Conservation (phyloP, 1,140 invertebrate species). For the Philotrypesis tridentata region DNA sequence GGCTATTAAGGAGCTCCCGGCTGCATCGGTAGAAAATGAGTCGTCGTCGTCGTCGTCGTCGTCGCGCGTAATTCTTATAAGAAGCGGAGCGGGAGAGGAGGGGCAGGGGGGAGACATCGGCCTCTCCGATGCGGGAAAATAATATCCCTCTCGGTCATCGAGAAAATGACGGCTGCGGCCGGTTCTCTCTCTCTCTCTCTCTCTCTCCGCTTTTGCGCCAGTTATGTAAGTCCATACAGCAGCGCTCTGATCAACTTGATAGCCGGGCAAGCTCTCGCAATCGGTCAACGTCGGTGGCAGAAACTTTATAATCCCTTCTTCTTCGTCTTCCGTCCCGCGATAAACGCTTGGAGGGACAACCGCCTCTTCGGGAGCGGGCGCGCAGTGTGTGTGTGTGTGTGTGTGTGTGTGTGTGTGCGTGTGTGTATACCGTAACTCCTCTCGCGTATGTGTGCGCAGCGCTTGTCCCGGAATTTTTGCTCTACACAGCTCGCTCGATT, state of each 20-base stretch:
- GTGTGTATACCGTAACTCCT: conserved; percentile 14
- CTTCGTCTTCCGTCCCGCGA: not conserved
- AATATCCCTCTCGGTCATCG: not conserved
- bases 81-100: not conserved
- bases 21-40: conserved; percentile 6
- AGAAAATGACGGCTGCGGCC: conserved; percentile 18
- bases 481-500: not conserved
- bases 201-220: not conserved
- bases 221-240: conserved; percentile 27
- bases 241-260: conserved; percentile 11
- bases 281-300: conserved; percentile 51
- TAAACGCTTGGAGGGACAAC: conserved; percentile 6
- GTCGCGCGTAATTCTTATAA: not conserved
- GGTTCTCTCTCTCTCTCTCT: not conserved
- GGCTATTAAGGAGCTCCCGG: conserved; percentile 20
- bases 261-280: conserved; percentile 12
- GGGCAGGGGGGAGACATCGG: not conserved
- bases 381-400: no score
- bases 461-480: not conserved
- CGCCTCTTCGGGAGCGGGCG: not conserved
- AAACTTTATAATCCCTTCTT: conserved; percentile 15
- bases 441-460: not conserved
- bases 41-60: not conserved
- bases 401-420: no score
- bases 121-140: not conserved